These are phyloP conservation scores for Eupelmus urozonus DNA, from an alignment of 2,888 invertebrate species.

Conservation along the genomic window DNA sequence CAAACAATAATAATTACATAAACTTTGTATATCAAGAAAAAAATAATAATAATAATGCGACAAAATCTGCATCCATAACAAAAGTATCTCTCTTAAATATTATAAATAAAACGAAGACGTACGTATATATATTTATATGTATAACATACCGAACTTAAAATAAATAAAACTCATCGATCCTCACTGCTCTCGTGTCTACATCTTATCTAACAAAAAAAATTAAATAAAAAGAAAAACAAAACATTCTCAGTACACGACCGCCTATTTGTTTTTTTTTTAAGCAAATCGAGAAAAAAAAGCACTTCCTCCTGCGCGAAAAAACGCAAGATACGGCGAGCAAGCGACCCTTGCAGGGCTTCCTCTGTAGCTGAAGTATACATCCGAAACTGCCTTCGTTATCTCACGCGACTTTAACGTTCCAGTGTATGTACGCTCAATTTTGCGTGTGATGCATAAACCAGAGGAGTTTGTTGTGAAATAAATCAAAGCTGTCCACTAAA, in stretches of 20 bases:
- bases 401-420: neutral
- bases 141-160: conserved; percentile 12
- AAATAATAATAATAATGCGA: conserved; percentile 19
- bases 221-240: conserved; percentile 10
- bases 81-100: conserved; percentile 25
- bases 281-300: no score
- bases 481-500: conserved; percentile 49
- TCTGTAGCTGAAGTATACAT: conserved; percentile 23
- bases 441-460: neutral
- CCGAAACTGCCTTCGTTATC: neutral
- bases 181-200: neutral
- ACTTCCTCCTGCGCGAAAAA: no score
- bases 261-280: no score
- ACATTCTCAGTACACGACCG: no score
- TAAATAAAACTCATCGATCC: conserved; percentile 11
- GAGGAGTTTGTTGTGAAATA: conserved; percentile 49
- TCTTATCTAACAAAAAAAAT: neutral
- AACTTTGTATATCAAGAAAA: conserved; percentile 32
- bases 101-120: conserved; percentile 15
- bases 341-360: neutral
- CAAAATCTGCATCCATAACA: conserved; percentile 30
- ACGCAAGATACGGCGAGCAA: no score
- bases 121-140: conserved; percentile 4
- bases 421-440: no score
- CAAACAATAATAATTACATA: conserved; percentile 51